Evolutionary conservation across 2,113 vertebrate species (phyloP).

Genomic region (Suncus etruscus): DNA sequence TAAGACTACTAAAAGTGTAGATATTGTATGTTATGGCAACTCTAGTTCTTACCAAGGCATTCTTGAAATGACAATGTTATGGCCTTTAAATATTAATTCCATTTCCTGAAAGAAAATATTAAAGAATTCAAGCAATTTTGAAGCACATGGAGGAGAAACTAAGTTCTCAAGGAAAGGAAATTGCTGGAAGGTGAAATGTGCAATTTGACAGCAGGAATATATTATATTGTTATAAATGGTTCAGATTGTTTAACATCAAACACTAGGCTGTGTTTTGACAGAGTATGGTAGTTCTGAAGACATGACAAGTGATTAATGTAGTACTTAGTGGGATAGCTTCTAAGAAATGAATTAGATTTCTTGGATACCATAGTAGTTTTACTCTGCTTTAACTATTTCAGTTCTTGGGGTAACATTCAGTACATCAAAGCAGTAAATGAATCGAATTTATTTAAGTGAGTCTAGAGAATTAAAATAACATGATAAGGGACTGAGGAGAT

Average conservation of each 20-base stretch:
- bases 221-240: background rate
- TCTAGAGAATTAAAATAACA: constrained; percentile 21
- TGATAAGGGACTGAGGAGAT: background rate
- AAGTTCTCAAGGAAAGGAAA: constrained; percentile 68
- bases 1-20: background rate
- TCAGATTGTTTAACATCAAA: constrained; percentile 43
- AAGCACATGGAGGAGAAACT: constrained; percentile 54
- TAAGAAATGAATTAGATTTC: constrained; percentile 59
- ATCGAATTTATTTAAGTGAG: background rate
- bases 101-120: constrained; percentile 63
- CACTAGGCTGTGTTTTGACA: constrained; percentile 57
- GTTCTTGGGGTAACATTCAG: background rate
- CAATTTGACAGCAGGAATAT: background rate
- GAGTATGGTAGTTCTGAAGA: constrained; percentile 49
- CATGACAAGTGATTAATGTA: constrained; percentile 53
- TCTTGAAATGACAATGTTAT: constrained; percentile 51
- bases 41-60: constrained; percentile 52
- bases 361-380: constrained; percentile 37
- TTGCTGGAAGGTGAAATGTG: constrained; percentile 41
- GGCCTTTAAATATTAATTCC: constrained; percentile 77
- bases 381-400: constrained; percentile 12
- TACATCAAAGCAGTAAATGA: background rate
- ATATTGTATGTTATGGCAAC: constrained; percentile 60
- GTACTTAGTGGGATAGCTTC: constrained; percentile 54
- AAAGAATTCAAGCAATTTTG: constrained; percentile 66